Evolutionary conservation across 2,113 vertebrate species (phyloP), one percentile per base, ranked within the genome.

Genomic region (Nyctibius bracteatus): DNA sequence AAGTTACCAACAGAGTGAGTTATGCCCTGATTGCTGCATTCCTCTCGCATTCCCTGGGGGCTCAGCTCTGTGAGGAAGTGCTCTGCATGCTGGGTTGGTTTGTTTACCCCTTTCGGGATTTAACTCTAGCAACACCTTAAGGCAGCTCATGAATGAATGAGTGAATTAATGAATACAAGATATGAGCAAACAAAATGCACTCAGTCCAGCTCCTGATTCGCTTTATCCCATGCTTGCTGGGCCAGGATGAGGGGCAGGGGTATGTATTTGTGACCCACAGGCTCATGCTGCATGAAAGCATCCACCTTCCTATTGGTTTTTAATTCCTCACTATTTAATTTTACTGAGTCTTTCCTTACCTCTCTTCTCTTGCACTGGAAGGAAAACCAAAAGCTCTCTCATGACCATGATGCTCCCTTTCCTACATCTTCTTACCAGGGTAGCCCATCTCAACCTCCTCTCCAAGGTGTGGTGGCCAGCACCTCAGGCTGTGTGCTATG

Each of bases 91-190:
- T 81, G 61, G 25, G 35, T 74, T 85, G 81, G 62, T 83, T 82
- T 90, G 62, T 70, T 51, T 83, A 51, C 31, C 55, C 63, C 52
- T 92, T 52, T 78, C 90, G 88, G 88, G 82, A 68, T 92, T 96
- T 95, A 96, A 95, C 95, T 95, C 86, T 63, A 90, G 54, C 67
- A 95, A 85, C 67, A 88, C 79, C 79, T 96, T n/a, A n/a, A 74
- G 55, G 86, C 55, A 89, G 47, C 10, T 75, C 71, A n/a, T 37
- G 90, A 95, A 87, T 81, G 78, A 90, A 91, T 33, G 55, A 71
- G 33, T 43, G 27, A 71, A 67, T 86, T 79, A 67, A 81, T 1
- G 2, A 86, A 61, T 30, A 83, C 6, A 25, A 84, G 83, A 73
- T 17, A 47, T 3, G 12, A 93, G 33, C 67, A 70, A 86, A 72